Base-by-base conservation (phyloP, 1,140 invertebrate genomes). In the Watersipora subatra region DNA sequence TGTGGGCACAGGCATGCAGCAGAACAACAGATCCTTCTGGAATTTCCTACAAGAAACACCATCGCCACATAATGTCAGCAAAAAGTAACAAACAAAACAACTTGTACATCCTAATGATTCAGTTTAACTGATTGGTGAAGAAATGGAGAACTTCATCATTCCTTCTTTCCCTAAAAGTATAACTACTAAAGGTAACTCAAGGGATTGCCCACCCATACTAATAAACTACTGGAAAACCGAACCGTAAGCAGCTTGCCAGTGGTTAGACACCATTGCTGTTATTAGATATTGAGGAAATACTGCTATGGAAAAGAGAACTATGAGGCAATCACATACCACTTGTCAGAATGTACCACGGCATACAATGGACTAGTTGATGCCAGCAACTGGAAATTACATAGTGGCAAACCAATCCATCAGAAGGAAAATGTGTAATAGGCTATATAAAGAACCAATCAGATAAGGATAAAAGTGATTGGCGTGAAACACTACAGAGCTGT, bases 1-100 rank as follows among this genome's bases (percentile, higher is more conserved):
- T 99, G 81, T 99, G 97, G 28, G 97, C 97, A 84, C 96, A 99
- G 17, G 95, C 93, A 80, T 99, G 96, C 2, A 99, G 81, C 56
- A 99, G 82, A 75, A 99, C 88, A 27, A 97, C 87, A 2, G 94
- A 91, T 65, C 87, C 87, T 73, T 94, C 89, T 3, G 96, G 95
- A 62, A 96, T 93, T 85, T 92, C 92, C 88, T 93, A 78, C 25
- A 83, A 84, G 73, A 69, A 72, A 72, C 69, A 69, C n/a, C n/a
- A n/a, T n/a, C n/a, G n/a, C n/a, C n/a, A n/a, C n/a, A n/a, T n/a
- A n/a, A n/a, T n/a, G n/a, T n/a, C n/a, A n/a, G n/a, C n/a, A n/a
- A n/a, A n/a, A n/a, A n/a, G 34, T 46, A 46, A 46, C 34, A 46
- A n/a, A n/a, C 7, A 46, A 46, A n/a, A 46, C 34, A 66, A 66